Base-by-base conservation (phyloP, 2,113 vertebrate genomes). In the Melanerpes formicivorus region DNA sequence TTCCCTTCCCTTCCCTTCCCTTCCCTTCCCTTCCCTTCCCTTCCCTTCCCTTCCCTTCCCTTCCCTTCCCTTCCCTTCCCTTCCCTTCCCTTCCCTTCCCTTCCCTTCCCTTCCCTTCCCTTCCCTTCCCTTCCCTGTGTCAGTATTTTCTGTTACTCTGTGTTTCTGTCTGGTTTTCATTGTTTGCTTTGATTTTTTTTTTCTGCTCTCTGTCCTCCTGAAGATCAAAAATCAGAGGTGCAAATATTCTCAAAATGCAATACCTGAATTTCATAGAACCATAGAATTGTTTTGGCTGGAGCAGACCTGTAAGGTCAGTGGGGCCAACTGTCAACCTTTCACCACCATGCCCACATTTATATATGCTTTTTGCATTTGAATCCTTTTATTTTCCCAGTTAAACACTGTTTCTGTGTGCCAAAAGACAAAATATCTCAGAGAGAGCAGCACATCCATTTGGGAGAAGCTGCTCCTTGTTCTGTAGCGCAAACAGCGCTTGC, bases 331-430 rank as follows among this genome's bases (percentile, higher is more conserved):
- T 52, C 50, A 52, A 52, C 50, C 50, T 23, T 25, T 13, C 50
- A 52, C 22, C 50, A 52, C 50, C 50, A 52, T 25, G 22, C 22
- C 50, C 50, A 15, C 42, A 44, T 44, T 15, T 16, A 40, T 40
- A 37, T 37, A 9, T 11, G 10, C 15, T 52, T 50, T 19, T 48
- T 50, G 48, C 19, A 5, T 46, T 32, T 18, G 17, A 70, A 65
- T 16, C 44, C 14, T 69, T 42, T 55, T 59, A 18, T 71, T 91
- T 93, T 70, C 23, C 19, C 0, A 0, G 5, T 55, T 72, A 44
- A 63, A 10, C 0, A 1, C 26, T 5, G 4, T 81, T 63, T 44
- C 34, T 48, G 18, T 4, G 3, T 72, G 17, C 6, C 1, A 2
- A 64, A 52, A 67, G 21, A 11, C 9, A 46, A 87, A 85, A 27